phyloP scores from a whole-genome alignment of 2,888 invertebrate species.

The Drosophila demipolita region DNA sequence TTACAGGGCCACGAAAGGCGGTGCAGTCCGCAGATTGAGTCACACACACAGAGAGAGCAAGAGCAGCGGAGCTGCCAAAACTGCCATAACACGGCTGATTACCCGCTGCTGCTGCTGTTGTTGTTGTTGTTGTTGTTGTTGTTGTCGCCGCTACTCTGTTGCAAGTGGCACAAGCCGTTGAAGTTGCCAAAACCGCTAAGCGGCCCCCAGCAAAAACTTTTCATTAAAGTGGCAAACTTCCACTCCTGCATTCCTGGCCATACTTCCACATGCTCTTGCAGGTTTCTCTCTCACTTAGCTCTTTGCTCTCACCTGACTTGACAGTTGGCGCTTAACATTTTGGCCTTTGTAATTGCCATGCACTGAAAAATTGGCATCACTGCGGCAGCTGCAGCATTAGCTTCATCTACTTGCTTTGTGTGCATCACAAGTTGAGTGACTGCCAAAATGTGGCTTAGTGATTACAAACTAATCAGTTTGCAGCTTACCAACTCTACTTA shows the following conservation, averaged over 20 bases:
- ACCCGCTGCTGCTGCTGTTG: conserved; percentile 32
- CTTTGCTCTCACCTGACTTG: conserved; percentile 45
- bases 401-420: conserved; percentile 11
- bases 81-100: conserved; percentile 66
- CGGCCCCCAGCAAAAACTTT: conserved; percentile 70
- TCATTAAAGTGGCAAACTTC: conserved; percentile 69
- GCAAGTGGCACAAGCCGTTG: conserved; percentile 47
- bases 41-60: conserved; percentile 7
- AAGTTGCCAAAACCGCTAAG: conserved; percentile 71
- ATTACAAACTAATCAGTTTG: conserved; percentile 30
- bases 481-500: background rate
- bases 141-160: conserved; percentile 13
- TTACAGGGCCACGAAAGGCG: conserved; percentile 47
- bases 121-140: conserved; percentile 6
- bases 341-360: conserved; percentile 70
- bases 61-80: conserved; percentile 43
- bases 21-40: conserved; percentile 47
- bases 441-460: conserved; percentile 17
- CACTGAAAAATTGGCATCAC: conserved; percentile 60
- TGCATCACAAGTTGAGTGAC: conserved; percentile 24
- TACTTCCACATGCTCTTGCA: background rate
- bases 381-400: conserved; percentile 18
- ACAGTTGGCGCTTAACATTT: conserved; percentile 62
- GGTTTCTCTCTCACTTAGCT: conserved; percentile 14
- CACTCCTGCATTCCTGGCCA: conserved; percentile 3